A percentile compares a stretch with the other conserved stretches of the same genome.
These are phyloP conservation scores for Vannuccia rotundouncinata DNA, from an alignment of 2,888 invertebrate genomes.

Conservation along the genomic window DNA sequence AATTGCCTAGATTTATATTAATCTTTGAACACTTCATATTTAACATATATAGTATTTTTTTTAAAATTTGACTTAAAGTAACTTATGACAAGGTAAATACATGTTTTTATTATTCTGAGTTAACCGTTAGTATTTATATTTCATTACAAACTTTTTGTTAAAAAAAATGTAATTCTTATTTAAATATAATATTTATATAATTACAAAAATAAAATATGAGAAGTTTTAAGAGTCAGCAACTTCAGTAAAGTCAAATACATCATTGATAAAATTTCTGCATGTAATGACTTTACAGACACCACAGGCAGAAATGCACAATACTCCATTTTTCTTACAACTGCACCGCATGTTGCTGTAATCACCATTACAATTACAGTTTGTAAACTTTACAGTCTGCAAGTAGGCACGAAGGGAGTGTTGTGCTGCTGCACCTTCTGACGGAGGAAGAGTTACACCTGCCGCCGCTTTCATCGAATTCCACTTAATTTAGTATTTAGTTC, in stretches of 20 bases:
- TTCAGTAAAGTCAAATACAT: neutral
- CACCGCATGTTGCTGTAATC: too few species aligned
- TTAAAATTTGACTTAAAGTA: neutral
- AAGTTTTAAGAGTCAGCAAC: neutral
- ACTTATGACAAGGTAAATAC: too few species aligned
- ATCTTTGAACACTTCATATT: too few species aligned
- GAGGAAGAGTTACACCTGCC: neutral
- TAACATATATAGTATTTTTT: too few species aligned
- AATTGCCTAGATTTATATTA: too few species aligned
- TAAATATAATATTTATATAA: neutral
- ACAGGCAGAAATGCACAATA: neutral
- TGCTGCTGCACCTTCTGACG: neutral
- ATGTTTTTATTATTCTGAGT: neutral
- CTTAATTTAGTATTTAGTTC: neutral
- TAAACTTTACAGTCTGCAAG: neutral
- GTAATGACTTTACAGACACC: neutral
- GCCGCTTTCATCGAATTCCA: neutral
- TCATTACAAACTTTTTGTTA: neutral
- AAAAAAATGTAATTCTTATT: too few species aligned
- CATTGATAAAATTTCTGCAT: too few species aligned
- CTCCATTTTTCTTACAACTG: neutral
- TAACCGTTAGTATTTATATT: neutral
- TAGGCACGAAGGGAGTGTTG: neutral
- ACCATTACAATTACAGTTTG: neutral
- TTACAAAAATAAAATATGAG: neutral